Evolutionary conservation across 2,888 invertebrate species (phyloP).

Genomic region (Xestia xanthographa): DNA sequence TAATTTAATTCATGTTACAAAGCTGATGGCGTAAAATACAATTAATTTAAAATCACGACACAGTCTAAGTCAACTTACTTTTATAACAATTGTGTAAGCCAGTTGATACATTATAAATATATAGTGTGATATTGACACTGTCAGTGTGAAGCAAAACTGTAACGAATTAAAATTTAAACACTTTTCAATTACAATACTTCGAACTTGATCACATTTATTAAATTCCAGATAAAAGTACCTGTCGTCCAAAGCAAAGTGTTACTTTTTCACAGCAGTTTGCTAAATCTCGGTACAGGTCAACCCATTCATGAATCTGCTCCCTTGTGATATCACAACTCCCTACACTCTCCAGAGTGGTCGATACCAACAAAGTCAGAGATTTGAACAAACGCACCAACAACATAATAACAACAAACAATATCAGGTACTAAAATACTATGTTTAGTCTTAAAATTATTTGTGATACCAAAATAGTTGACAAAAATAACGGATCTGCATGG

Average conservation of each 20-base stretch:
- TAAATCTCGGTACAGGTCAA: constrained; percentile 31
- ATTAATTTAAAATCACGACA: not conserved
- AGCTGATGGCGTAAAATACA: no score
- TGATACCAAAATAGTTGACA: not conserved
- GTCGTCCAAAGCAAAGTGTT: constrained; percentile 22
- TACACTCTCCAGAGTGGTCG: not conserved
- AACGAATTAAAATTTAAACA: not conserved
- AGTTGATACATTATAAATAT: not conserved
- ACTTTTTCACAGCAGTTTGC: constrained; percentile 30
- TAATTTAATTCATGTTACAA: not conserved
- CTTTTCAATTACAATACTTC: not conserved
- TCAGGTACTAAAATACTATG: not conserved
- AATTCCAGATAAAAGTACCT: constrained; percentile 9
- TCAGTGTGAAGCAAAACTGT: not conserved
- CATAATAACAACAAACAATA: constrained; percentile 18
- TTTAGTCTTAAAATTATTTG: not conserved
- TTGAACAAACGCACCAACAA: constrained; percentile 15
- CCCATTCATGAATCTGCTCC: constrained; percentile 33
- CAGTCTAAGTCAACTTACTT: not conserved
- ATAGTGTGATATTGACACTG: not conserved
- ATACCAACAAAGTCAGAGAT: constrained; percentile 14
- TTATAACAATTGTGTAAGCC: not conserved
- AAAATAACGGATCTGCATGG: not conserved
- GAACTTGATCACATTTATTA: no score
- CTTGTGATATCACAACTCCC: not conserved